Evolutionary conservation across 1,140 invertebrate species (phyloP), one percentile per base, ranked within the genome.

Genomic region (Nixonia krombeini): DNA sequence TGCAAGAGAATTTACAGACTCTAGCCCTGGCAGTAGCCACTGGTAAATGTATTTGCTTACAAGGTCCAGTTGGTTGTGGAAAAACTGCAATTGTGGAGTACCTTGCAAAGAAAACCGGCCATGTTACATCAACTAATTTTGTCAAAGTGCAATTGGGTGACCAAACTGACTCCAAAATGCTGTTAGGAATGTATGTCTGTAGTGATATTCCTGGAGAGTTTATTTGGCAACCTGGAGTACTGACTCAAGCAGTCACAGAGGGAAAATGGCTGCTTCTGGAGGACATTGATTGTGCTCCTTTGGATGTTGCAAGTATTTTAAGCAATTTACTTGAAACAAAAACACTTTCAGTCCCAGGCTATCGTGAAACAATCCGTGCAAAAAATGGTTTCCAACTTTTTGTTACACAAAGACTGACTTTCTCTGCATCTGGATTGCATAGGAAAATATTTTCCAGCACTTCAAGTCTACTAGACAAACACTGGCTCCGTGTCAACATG

Each of bases 161-260:
- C 86, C 96, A 99, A 84, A 97, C 96, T n/a, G 98, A 99, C 81
- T 94, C 95, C 41, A 96, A 97, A 86, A 93, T 96, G 87, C 80
- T 99, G 9, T 82, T 99, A 7, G 98, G 98, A 4, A 94, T 94
- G 17, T 99, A 99, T 85, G 88, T 92, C 67, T 99, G 97, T 80
- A 98, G 97, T 0, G 96, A 99, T 78, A 88, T 97, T 25, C 97
- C 97, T 2, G 97, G 97, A 26, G 95, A 99, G 85, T 99, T 99
- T 86, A 82, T 96, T 18, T 99, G 97, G 97, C 90, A 94, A 70
- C 91, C 97, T 4, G 98, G 98, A 31, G 91, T 95, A 45, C 81
- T 98, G 16, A 95, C 95, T 4, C 82, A 94, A 89, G 96, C 96
- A 51, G 92, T 99, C 3, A 87, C 89, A 58, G 87, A 92, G 74